Evolutionary conservation across 1,140 invertebrate species (phyloP).

Genomic region (Drosophila pseudoobscura): DNA sequence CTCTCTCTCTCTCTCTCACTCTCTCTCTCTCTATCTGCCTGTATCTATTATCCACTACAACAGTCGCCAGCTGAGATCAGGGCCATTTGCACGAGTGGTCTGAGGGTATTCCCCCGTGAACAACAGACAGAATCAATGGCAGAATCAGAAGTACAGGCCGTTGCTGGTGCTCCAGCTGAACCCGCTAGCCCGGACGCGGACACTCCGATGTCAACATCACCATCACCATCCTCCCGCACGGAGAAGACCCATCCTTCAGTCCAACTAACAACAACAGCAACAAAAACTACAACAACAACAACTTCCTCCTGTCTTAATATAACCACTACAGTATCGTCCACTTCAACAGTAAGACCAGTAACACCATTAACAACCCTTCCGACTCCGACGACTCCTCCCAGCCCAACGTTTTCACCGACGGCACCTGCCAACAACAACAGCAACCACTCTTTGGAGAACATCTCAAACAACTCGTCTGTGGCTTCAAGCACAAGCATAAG

Average conservation of each 20-base stretch:
- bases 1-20: not conserved
- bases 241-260: too few species aligned
- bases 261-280: too few species aligned
- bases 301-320: too few species aligned
- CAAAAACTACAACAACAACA: too few species aligned
- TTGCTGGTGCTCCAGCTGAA: not conserved
- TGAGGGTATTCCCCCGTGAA: slow-evolving; percentile 55
- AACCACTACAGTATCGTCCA: too few species aligned
- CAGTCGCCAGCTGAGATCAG: slow-evolving; percentile 45
- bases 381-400: too few species aligned
- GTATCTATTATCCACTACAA: slow-evolving; percentile 7
- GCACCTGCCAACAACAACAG: slow-evolving; percentile 4
- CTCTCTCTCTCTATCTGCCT: not conserved
- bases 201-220: too few species aligned
- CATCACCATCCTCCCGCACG: too few species aligned
- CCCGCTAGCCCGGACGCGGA: too few species aligned
- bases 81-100: slow-evolving; percentile 41
- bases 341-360: too few species aligned
- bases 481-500: not conserved
- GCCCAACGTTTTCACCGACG: too few species aligned
- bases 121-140: slow-evolving; percentile 6
- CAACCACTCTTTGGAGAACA: not conserved
- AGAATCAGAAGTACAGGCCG: not conserved
- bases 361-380: too few species aligned
- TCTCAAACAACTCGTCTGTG: not conserved